These are phyloP conservation scores for Phania funesta DNA, from an alignment of 2,888 invertebrate genomes.

Conservation along the genomic window DNA sequence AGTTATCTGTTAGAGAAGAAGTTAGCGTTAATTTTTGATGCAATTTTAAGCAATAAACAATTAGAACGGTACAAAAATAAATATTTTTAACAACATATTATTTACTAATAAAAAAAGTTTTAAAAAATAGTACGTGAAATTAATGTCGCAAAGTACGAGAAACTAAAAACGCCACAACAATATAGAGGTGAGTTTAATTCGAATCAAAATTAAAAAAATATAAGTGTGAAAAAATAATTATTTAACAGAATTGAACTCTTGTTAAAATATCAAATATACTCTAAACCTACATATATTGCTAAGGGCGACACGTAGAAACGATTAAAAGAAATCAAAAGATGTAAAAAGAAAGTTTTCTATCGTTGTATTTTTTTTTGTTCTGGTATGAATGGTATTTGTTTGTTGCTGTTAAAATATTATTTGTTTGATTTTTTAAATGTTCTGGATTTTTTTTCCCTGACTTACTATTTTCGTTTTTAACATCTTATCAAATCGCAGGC, in stretches of 20 bases:
- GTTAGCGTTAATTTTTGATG: not conserved
- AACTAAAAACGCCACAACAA: not conserved
- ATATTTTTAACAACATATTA: not conserved
- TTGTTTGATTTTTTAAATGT: too few species aligned
- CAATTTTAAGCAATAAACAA: constrained; percentile 14
- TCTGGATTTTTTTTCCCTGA: not conserved
- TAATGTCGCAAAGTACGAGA: not conserved
- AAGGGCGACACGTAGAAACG: not conserved
- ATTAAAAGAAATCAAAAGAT: constrained; percentile 8
- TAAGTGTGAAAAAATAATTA: not conserved
- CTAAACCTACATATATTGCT: not conserved
- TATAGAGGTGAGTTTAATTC: not conserved
- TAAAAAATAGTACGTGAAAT: not conserved
- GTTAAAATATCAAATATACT: not conserved
- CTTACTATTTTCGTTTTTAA: too few species aligned
- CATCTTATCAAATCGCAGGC: too few species aligned
- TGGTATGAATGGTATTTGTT: not conserved
- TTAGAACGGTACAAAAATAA: constrained; percentile 1
- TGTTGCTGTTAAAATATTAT: not conserved
- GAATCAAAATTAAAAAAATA: not conserved
- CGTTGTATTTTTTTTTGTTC: not conserved
- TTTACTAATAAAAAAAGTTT: not conserved
- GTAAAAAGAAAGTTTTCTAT: constrained; percentile 59
- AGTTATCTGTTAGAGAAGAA: not conserved
- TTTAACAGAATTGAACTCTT: not conserved